A percentile compares a stretch with the other conserved stretches of the same genome.
Evolutionary conservation across 2,797 vertebrate species (phyloP).

Genomic region (Mycteria americana): DNA sequence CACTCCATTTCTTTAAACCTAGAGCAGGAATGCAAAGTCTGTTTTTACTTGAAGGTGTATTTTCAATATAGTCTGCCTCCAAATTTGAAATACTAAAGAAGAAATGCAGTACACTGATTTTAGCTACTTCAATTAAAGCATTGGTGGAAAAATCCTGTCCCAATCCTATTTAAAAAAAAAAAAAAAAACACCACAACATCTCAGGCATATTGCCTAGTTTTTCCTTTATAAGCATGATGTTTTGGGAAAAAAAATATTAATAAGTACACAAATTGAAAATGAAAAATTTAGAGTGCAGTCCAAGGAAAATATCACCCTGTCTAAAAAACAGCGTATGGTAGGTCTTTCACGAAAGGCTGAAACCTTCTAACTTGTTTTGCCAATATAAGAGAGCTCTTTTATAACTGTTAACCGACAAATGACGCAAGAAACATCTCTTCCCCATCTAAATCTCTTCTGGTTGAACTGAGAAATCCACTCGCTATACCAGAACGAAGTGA

Average conservation of each 20-base stretch:
- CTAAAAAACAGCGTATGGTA: background rate
- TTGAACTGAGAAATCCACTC: background rate
- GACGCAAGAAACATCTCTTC: background rate
- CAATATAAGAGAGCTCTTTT: background rate
- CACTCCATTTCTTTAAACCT: background rate
- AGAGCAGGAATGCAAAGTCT: background rate
- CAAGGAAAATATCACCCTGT: background rate
- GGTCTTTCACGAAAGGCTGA: background rate
- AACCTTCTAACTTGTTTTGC: background rate
- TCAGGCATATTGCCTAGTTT: background rate
- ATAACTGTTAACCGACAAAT: background rate
- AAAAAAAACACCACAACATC: background rate
- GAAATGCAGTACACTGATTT: background rate
- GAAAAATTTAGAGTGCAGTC: background rate
- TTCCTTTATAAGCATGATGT: background rate
- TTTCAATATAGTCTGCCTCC: background rate
- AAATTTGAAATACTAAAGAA: background rate
- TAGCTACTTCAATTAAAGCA: background rate
- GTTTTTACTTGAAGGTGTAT: background rate
- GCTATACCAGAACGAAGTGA: background rate
- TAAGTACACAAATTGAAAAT: background rate
- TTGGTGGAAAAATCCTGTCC: background rate
- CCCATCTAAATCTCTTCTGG: background rate
- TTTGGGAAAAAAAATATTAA: background rate
- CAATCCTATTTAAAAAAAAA: background rate